Percentiles rank a stretch among this genome's conserved stretches.
Conservation (phyloP, 2,113 vertebrate species). For the Empidonax traillii region DNA sequence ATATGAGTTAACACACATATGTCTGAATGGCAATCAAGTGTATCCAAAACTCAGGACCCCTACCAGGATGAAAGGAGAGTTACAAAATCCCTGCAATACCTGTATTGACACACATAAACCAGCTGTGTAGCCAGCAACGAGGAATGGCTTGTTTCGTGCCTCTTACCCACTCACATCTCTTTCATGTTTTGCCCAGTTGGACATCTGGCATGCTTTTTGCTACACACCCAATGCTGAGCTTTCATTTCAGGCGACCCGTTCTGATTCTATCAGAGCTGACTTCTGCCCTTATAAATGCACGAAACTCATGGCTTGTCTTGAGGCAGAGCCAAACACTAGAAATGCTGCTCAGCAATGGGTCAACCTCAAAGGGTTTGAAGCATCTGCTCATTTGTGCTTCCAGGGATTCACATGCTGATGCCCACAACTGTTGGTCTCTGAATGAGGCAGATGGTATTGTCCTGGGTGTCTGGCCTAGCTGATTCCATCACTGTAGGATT, state of each 20-base stretch:
- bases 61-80: background rate
- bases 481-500: constrained; percentile 59
- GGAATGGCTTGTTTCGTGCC: constrained; percentile 46
- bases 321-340: constrained; percentile 29
- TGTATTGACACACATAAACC: constrained; percentile 55
- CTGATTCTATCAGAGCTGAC: constrained; percentile 64
- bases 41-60: background rate
- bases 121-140: constrained; percentile 30
- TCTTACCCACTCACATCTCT: constrained; percentile 56
- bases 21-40: background rate
- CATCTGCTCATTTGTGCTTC: constrained; percentile 52
- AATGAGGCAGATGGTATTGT: constrained; percentile 58
- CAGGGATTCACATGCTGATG: constrained; percentile 50
- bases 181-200: constrained; percentile 68
- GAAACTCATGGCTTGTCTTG: constrained; percentile 53
- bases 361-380: constrained; percentile 63
- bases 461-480: constrained; percentile 26
- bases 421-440: constrained; percentile 9
- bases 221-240: constrained; percentile 65
- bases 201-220: constrained; percentile 51
- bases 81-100: constrained; percentile 44
- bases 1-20: background rate
- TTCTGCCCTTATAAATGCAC: constrained; percentile 52
- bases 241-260: constrained; percentile 39
- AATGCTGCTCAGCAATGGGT: constrained; percentile 41